Base-by-base conservation (phyloP, 2,797 vertebrate genomes). In the Sphenopsis melanotis region DNA sequence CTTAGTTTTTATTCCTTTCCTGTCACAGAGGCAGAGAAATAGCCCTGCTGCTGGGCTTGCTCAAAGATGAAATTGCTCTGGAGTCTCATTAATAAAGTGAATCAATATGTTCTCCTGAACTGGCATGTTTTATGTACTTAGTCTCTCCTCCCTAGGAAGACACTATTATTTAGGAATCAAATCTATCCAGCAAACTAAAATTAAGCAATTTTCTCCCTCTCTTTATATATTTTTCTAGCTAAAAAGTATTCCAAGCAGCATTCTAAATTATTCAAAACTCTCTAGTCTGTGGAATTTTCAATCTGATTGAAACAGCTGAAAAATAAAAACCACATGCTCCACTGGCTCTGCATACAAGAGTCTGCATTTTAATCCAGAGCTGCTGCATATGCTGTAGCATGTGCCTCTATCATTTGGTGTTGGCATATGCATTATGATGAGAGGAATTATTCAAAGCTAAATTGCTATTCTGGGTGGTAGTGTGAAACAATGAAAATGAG, bases 371-470 rank as follows among this genome's bases (percentile, higher is more conserved):
- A 87, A 93, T 89, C 69, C 76, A 78, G 56, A 71, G 75, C 90
- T 93, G 79, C 68, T 92, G 81, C 76, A 55, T 41, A 69, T 44
- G 39, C 65, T 93, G 29, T 36, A 81, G 87, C 59, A 23, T 81
- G 82, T 91, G 89, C 80, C 61, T 81, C 26, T 78, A 41, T 81
- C 10, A 0, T 57, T 91, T 72, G 61, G 61, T 87, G 89, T 92
- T 96, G 89, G 92, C 61, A 94, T 81, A 87, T 93, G 91, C 91
- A 93, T 97, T 94, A 72, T 86, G 89, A 91, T 93, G 84, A 95
- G 79, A 64, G 57, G 61, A 93, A 76, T 96, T 96, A 93, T 83
- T 96, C 91, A 88, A 81, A 96, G 59, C 79, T 85, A 91, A 94
- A 96, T 97, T 94, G 26, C 93, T 92, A 49, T 96, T 93, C 94